These are phyloP conservation scores for Porphyrio hochstetteri DNA, from an alignment of 2,113 vertebrate genomes.

Conservation along the genomic window DNA sequence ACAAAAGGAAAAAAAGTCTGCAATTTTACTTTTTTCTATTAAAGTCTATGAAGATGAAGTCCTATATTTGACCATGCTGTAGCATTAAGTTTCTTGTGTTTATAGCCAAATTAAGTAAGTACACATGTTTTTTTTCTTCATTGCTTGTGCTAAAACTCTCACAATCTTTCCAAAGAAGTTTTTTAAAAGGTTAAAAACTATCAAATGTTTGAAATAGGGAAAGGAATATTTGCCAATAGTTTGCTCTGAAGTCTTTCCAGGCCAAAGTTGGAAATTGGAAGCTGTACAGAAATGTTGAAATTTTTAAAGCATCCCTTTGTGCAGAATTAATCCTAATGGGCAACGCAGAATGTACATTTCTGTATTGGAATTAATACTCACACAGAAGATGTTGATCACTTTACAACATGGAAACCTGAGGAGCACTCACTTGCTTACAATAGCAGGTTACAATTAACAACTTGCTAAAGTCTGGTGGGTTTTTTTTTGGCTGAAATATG, in stretches of 20 bases:
- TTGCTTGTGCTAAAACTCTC: background rate
- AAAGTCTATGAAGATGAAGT: background rate
- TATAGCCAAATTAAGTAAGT: background rate
- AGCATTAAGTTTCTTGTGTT: background rate
- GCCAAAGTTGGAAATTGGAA: background rate
- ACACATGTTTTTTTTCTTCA: background rate
- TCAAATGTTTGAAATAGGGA: background rate
- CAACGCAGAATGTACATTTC: background rate
- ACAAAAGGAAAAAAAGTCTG: background rate
- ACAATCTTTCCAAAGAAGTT: background rate
- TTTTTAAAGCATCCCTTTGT: background rate
- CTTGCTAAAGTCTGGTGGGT: background rate
- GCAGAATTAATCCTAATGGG: background rate
- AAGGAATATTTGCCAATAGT: background rate
- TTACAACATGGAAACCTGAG: background rate
- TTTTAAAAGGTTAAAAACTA: background rate
- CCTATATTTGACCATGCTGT: background rate
- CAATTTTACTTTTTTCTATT: background rate
- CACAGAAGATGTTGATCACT: background rate
- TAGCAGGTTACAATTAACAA: background rate
- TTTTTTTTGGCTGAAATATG: background rate
- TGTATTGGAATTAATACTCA: background rate
- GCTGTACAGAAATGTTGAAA: background rate
- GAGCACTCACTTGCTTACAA: background rate
- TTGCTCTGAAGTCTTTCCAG: conserved; percentile 2